phyloP scores from a whole-genome alignment of 2,888 invertebrate species.

The Trimorus sp. region DNA sequence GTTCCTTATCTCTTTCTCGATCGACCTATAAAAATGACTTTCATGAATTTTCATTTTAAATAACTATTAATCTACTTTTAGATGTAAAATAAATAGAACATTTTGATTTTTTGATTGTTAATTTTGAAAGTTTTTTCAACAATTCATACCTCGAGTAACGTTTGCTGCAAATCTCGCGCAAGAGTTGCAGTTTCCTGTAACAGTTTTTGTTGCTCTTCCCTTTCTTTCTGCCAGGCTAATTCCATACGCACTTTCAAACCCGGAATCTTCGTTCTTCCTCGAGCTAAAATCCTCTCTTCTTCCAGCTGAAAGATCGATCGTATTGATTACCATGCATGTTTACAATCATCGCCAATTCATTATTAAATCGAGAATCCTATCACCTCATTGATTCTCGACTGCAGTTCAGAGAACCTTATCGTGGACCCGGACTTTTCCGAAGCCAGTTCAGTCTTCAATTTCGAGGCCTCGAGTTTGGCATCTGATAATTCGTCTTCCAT shows the following conservation, averaged over 20 bases:
- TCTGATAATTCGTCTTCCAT: constrained; percentile 95
- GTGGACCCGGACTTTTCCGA: constrained; percentile 94
- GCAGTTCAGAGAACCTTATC: constrained; percentile 93
- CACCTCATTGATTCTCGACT: constrained; percentile 92
- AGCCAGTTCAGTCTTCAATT: constrained; percentile 93
- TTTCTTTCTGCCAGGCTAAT: constrained; percentile 96
- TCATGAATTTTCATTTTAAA: background rate
- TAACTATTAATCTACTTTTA: background rate
- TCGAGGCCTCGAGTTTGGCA: constrained; percentile 90
- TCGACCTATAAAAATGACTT: constrained; percentile 85
- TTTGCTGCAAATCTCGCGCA: constrained; percentile 93
- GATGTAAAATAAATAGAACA: no score
- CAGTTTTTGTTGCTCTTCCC: constrained; percentile 94
- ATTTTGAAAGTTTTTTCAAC: no score
- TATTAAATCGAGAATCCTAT: constrained; percentile 9
- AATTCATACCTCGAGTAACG: constrained; percentile 87
- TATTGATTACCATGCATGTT: constrained; percentile 12
- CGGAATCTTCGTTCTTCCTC: constrained; percentile 92
- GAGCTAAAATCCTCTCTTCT: constrained; percentile 91
- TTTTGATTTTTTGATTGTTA: no score
- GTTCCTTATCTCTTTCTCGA: constrained; percentile 93
- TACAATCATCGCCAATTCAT: background rate
- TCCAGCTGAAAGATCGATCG: constrained; percentile 84
- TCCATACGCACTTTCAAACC: constrained; percentile 94
- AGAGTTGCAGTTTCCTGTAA: constrained; percentile 95